Evolutionary conservation across 2,113 vertebrate genomes (phyloP).

Genomic region (Labrus mixtus): DNA sequence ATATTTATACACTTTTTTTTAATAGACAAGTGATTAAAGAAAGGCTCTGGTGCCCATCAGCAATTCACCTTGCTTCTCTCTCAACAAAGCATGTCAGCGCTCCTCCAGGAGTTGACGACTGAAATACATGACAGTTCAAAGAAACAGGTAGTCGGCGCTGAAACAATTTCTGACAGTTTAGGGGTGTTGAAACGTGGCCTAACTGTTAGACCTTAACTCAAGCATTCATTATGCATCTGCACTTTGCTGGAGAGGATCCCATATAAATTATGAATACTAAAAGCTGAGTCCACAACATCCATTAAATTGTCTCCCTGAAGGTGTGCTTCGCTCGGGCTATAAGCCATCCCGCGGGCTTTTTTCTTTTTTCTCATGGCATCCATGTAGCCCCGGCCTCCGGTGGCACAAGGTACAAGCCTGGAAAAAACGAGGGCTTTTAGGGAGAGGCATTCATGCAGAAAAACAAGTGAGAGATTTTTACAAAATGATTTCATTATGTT

Average conservation of each 20-base stretch:
- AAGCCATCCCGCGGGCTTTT: slow-evolving; percentile 64
- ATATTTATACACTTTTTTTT: slow-evolving; percentile 29
- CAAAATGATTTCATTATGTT: slow-evolving; percentile 5
- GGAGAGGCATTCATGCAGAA: slow-evolving; percentile 3
- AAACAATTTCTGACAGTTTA: slow-evolving; percentile 75
- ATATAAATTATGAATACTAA: slow-evolving; percentile 88
- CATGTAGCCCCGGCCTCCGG: slow-evolving; percentile 42
- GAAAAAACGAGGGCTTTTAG: slow-evolving; percentile 37
- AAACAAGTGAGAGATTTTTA: slow-evolving; percentile 29
- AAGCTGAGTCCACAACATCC: slow-evolving; percentile 85
- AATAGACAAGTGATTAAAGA: slow-evolving; percentile 11
- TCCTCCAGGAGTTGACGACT: slow-evolving; percentile 46
- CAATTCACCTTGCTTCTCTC: slow-evolving; percentile 47
- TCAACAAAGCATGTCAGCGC: slow-evolving; percentile 44
- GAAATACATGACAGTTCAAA: slow-evolving; percentile 73
- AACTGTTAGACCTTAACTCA: slow-evolving; percentile 82
- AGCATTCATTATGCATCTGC: slow-evolving; percentile 85
- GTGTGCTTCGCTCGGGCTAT: slow-evolving; percentile 67
- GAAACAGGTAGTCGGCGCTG: slow-evolving; percentile 58
- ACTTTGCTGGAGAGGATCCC: slow-evolving; percentile 81
- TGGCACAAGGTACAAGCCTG: slow-evolving; percentile 32
- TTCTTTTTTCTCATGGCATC: slow-evolving; percentile 44
- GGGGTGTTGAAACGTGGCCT: slow-evolving; percentile 74
- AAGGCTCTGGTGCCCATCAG: slow-evolving; percentile 44
- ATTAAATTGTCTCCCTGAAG: slow-evolving; percentile 80